Conservation (phyloP, 2,797 vertebrate species). For the Poecile montanus region DNA sequence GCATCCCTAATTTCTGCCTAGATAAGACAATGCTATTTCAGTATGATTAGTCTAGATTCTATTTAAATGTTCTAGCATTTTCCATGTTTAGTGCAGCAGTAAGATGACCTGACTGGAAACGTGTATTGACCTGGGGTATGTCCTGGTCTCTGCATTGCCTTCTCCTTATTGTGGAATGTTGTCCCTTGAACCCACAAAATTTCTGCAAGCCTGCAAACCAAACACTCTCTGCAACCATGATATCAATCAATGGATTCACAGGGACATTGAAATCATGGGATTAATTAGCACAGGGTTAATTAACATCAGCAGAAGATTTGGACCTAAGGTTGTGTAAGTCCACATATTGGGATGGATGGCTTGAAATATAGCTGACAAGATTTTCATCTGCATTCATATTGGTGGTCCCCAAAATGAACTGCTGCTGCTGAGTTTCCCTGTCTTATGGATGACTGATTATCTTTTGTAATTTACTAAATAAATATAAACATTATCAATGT, state of each 20-base stretch:
- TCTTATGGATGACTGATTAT: not conserved
- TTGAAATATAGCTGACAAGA: not conserved
- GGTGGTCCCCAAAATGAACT: not conserved
- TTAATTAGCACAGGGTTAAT: not conserved
- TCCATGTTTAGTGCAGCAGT: not conserved
- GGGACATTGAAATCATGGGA: not conserved
- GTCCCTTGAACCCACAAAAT: not conserved
- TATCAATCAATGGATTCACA: not conserved
- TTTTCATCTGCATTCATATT: not conserved
- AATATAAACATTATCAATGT: not conserved
- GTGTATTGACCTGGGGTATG: not conserved
- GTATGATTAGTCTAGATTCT: not conserved
- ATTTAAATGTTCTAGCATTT: not conserved
- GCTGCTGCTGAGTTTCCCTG: not conserved
- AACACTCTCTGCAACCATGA: not conserved
- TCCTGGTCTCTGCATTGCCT: not conserved
- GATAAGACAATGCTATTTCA: not conserved
- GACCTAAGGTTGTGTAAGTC: not conserved
- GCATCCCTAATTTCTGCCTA: not conserved
- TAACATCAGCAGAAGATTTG: not conserved
- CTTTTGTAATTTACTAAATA: not conserved
- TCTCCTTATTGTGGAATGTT: not conserved
- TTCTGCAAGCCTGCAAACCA: not conserved
- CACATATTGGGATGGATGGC: not conserved
- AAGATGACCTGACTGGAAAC: not conserved